These are phyloP conservation scores for Pocillopora grandis DNA, from an alignment of 92 coral and sea anemone genomes.

Conservation along the genomic window DNA sequence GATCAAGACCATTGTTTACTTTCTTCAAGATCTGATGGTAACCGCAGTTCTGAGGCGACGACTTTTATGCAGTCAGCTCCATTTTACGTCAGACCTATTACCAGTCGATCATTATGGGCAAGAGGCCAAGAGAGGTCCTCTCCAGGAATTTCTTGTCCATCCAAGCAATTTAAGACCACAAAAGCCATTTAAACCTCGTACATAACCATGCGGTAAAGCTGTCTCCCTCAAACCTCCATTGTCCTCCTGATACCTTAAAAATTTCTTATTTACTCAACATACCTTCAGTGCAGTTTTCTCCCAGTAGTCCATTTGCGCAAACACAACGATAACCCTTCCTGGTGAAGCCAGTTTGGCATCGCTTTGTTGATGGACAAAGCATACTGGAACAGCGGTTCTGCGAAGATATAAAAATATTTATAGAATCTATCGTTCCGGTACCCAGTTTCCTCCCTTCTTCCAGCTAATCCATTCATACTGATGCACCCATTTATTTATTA, in stretches of 20 bases:
- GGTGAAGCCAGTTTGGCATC: constrained; percentile 23
- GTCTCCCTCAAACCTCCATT: neutral
- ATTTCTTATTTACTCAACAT: neutral
- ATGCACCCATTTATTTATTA: neutral
- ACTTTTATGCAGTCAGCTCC: neutral
- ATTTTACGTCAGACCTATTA: neutral
- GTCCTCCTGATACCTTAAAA: neutral
- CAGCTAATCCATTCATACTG: too few relatives aligned
- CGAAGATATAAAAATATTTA: neutral
- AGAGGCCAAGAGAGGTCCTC: neutral
- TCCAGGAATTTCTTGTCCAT: too few relatives aligned
- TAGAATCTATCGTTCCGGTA: too few relatives aligned
- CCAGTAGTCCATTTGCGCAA: constrained; percentile 1
- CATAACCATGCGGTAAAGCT: too few relatives aligned
- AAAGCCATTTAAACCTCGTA: too few relatives aligned
- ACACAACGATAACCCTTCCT: constrained; percentile 18
- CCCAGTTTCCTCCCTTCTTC: too few relatives aligned
- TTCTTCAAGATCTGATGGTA: neutral
- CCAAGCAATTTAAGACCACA: too few relatives aligned
- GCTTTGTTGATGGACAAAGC: neutral
- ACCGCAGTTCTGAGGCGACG: neutral
- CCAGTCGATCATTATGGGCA: too few relatives aligned
- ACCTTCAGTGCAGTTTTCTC: constrained; percentile 11
- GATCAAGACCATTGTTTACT: too few relatives aligned
- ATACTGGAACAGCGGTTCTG: constrained; percentile 8